A percentile compares a stretch with the other conserved stretches of the same genome.
phyloP scores from a whole-genome alignment of 2,888 invertebrate genomes.

The Meiosimyza platycephala region DNA sequence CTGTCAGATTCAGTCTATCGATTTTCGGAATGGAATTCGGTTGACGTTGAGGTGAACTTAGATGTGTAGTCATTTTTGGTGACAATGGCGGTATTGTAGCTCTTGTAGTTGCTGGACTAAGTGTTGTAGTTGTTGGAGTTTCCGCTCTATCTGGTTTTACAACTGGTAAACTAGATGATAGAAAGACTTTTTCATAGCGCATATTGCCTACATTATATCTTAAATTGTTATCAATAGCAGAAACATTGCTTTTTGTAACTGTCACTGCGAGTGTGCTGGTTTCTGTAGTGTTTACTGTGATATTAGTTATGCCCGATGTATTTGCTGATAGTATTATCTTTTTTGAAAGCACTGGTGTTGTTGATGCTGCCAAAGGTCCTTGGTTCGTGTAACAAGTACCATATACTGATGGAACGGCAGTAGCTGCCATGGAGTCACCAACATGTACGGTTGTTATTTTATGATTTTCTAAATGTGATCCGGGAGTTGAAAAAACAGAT shows the following conservation, averaged over 20 bases:
- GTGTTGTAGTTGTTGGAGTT: conserved; percentile 9
- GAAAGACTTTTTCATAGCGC: conserved; percentile 65
- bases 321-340: conserved; percentile 64
- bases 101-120: not conserved
- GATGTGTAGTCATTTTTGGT: conserved; percentile 39
- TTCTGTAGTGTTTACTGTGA: conserved; percentile 60
- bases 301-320: conserved; percentile 63
- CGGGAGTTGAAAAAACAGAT: conserved; percentile 8
- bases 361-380: conserved; percentile 36
- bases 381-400: conserved; percentile 44
- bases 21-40: not conserved
- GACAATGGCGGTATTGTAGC: conserved; percentile 21
- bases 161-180: conserved; percentile 59
- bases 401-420: conserved; percentile 44
- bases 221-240: conserved; percentile 4
- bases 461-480: conserved; percentile 46
- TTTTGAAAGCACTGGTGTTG: conserved; percentile 59
- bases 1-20: conserved; percentile 3
- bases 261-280: conserved; percentile 30
- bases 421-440: conserved; percentile 45
- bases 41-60: conserved; percentile 35
- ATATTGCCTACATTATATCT: conserved; percentile 49
- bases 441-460: conserved; percentile 64
- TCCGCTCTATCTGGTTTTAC: conserved; percentile 31
- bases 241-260: conserved; percentile 28